These are phyloP conservation scores for Microplitis mediator DNA, from an alignment of 1,140 invertebrate species.

Conservation along the genomic window DNA sequence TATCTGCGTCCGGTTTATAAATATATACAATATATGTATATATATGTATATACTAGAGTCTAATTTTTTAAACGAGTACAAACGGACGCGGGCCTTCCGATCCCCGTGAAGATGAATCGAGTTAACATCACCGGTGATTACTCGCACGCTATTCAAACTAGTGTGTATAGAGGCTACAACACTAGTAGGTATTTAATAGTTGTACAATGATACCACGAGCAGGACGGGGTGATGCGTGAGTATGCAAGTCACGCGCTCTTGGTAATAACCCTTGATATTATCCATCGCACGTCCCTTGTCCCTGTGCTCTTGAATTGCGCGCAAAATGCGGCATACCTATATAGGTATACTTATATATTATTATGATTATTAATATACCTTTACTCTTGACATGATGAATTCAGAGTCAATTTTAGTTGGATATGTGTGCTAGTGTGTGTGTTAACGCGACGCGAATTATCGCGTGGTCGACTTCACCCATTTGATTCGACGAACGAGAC, in stretches of 20 bases:
- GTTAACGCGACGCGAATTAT: slow-evolving; percentile 25
- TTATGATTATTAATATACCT: too few relatives aligned
- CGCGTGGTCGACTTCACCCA: slow-evolving; percentile 12
- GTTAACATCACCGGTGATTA: slow-evolving; percentile 24
- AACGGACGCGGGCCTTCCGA: slow-evolving; percentile 8
- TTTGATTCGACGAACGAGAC: neutral
- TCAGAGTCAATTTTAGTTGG: neutral
- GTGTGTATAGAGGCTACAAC: too few relatives aligned
- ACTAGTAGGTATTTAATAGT: neutral
- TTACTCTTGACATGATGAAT: neutral
- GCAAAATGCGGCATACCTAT: neutral
- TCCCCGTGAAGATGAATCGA: neutral
- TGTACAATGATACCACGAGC: neutral
- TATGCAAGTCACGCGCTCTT: slow-evolving; percentile 26
- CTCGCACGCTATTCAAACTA: slow-evolving; percentile 8
- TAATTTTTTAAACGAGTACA: slow-evolving; percentile 1
- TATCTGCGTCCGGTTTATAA: too few relatives aligned
- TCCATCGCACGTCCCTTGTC: neutral
- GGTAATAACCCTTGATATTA: neutral
- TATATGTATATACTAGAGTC: neutral
- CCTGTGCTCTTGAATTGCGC: neutral
- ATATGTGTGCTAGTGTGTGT: neutral
- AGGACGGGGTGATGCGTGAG: neutral
- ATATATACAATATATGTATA: neutral
- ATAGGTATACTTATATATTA: too few relatives aligned